A percentile compares a stretch with the other conserved stretches of the same genome.
Evolutionary conservation across 2,888 invertebrate genomes (phyloP).

Genomic region (Lycaena phlaeas): DNA sequence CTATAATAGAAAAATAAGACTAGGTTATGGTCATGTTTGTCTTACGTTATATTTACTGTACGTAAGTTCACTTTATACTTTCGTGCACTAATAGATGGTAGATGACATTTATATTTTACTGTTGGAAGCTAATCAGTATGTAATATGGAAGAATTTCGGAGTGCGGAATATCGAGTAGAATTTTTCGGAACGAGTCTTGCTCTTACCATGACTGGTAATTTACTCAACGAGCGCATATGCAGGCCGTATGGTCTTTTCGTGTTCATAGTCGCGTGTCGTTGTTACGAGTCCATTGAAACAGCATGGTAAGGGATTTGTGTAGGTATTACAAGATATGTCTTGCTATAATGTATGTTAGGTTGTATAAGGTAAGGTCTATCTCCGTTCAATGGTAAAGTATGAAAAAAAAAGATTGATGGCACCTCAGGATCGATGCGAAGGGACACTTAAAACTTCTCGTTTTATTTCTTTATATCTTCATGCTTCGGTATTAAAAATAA

Average conservation of each 20-base stretch:
- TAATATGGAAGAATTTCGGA: conserved; percentile 53
- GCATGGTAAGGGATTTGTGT: conserved; percentile 31
- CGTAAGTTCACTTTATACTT: conserved; percentile 66
- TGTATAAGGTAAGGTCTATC: conserved; percentile 53
- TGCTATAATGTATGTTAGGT: conserved; percentile 55
- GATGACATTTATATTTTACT: conserved; percentile 47
- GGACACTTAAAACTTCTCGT: conserved; percentile 52
- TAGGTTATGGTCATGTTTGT: conserved; percentile 57
- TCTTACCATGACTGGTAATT: conserved; percentile 27
- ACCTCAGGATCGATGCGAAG: conserved; percentile 60
- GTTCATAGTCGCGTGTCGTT: conserved; percentile 19
- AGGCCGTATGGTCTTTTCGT: conserved; percentile 14
- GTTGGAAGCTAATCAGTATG: conserved; percentile 62
- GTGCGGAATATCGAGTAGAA: conserved; percentile 43
- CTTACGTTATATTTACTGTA: conserved; percentile 60
- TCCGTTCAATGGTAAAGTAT: conserved; percentile 60
- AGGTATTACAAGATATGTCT: conserved; percentile 44
- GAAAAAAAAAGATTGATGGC: conserved; percentile 42
- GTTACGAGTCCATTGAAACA: conserved; percentile 13
- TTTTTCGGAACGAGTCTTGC: conserved; percentile 35
- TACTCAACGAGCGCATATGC: conserved; percentile 15
- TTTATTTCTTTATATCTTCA: conserved; percentile 43
- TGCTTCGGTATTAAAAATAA: conserved; percentile 40
- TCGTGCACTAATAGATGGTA: conserved; percentile 62
- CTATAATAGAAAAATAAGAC: conserved; percentile 58